Conservation (phyloP, 2,888 invertebrate species). For the Drosophila infuscata region DNA sequence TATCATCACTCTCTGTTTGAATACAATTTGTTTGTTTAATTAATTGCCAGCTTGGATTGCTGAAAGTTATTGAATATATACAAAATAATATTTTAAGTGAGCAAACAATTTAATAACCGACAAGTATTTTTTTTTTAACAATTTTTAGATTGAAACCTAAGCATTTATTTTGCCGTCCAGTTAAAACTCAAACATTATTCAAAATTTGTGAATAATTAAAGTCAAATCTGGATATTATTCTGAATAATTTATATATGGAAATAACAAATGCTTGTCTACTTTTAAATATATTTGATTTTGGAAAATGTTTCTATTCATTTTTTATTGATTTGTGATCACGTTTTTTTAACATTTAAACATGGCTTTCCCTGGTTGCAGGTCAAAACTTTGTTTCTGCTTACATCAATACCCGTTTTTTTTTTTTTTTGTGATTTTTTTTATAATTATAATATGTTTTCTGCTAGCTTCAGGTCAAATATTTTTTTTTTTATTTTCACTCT, state of each 20-base stretch:
- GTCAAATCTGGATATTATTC: not conserved
- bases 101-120: conserved; percentile 3
- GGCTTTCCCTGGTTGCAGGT: not conserved
- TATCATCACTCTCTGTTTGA: conserved; percentile 40
- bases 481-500: too few relatives aligned
- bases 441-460: not conserved
- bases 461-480: too few relatives aligned
- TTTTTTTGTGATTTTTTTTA: not conserved
- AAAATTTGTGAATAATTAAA: not conserved
- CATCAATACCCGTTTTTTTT: too few relatives aligned
- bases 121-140: not conserved
- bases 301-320: too few relatives aligned
- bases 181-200: not conserved
- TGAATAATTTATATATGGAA: not conserved
- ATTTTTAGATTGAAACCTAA: not conserved
- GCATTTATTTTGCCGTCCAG: not conserved
- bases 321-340: too few relatives aligned
- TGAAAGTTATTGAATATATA: conserved; percentile 28
- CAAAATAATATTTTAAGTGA: conserved; percentile 17
- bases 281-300: not conserved
- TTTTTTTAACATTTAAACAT: not conserved
- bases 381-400: too few relatives aligned
- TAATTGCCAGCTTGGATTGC: conserved; percentile 22
- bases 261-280: not conserved
- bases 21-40: conserved; percentile 26